Percentiles rank a stretch among this genome's conserved stretches.
Evolutionary conservation across 1,140 invertebrate species (phyloP).

Genomic region (Drosophila ironensis): DNA sequence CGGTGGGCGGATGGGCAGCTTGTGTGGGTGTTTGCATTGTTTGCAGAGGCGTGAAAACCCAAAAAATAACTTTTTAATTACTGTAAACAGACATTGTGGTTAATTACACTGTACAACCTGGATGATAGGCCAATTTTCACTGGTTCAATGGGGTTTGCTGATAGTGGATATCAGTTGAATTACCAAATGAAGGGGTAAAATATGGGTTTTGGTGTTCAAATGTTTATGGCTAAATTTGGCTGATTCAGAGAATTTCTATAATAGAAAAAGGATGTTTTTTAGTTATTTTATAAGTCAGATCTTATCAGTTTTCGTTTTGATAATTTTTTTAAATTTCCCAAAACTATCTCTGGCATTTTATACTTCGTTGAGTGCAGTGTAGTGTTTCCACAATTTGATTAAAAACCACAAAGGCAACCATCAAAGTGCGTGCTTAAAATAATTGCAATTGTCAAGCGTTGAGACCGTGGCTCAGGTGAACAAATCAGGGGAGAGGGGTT

Average conservation of each 20-base stretch:
- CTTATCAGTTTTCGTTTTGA: not conserved
- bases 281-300: not conserved
- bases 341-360: no score
- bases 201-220: no score
- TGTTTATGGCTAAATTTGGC: no score
- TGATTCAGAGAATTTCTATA: no score
- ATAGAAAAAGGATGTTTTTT: no score
- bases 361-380: not conserved
- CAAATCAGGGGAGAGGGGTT: not conserved
- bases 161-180: no score
- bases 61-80: constrained; percentile 60
- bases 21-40: not conserved
- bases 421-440: constrained; percentile 69
- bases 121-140: constrained; percentile 37
- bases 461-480: constrained; percentile 24
- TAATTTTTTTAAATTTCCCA: not conserved
- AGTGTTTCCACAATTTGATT: constrained; percentile 28
- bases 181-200: no score
- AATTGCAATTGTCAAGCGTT: constrained; percentile 46
- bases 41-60: constrained; percentile 47
- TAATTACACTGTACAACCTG: constrained; percentile 45
- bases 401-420: constrained; percentile 40
- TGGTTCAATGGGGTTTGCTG: no score
- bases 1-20: not conserved
- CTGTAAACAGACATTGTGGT: constrained; percentile 43